Conservation (phyloP, 2,113 vertebrate genomes). For the Urocynchramus pylzowi region DNA sequence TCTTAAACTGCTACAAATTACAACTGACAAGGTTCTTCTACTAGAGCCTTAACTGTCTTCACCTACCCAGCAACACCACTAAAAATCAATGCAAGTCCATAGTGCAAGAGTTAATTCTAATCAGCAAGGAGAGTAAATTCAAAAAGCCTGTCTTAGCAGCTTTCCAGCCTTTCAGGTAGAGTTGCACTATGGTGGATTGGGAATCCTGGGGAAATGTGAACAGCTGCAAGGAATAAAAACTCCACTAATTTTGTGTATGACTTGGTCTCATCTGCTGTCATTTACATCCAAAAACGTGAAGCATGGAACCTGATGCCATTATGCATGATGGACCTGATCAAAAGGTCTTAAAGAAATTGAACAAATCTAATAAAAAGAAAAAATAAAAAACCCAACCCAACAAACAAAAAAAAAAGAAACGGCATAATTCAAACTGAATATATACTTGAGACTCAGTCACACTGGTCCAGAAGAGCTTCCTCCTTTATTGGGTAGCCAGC, state of each 20-base stretch:
- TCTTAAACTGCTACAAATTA: not conserved
- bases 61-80: not conserved
- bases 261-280: not conserved
- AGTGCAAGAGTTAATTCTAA: not conserved
- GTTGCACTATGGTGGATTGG: not conserved
- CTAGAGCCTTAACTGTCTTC: not conserved
- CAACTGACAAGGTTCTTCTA: not conserved
- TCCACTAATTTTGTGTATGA: not conserved
- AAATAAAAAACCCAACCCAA: accelerated
- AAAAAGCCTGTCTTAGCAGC: not conserved
- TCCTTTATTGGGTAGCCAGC: not conserved
- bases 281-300: not conserved
- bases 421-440: not conserved
- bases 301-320: not conserved
- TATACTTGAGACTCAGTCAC: not conserved
- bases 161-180: not conserved
- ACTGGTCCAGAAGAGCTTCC: not conserved
- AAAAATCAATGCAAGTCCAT: not conserved
- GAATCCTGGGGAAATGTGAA: not conserved
- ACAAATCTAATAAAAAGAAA: not conserved
- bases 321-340: not conserved
- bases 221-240: not conserved
- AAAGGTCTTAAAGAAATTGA: not conserved
- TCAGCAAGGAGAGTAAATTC: not conserved
- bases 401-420: not conserved